phyloP scores from a whole-genome alignment of 2,888 invertebrate genomes.

The Podotricha telesiphe region DNA sequence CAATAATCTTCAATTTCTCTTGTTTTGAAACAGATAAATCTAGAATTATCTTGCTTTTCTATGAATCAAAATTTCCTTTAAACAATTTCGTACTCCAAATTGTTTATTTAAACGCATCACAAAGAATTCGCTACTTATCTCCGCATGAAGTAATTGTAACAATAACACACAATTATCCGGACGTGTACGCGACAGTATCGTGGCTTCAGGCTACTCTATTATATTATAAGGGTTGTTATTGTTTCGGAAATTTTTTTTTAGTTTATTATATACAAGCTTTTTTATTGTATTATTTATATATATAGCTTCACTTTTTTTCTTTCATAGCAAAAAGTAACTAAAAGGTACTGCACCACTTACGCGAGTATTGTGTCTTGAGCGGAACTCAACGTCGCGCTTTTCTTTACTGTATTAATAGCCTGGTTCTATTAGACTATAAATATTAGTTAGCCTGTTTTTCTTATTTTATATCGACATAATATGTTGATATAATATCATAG shows the following conservation, averaged over 20 bases:
- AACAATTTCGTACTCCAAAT: neutral
- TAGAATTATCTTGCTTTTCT: neutral
- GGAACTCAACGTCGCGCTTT: too few relatives aligned
- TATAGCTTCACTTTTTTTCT: neutral
- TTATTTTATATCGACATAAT: too few relatives aligned
- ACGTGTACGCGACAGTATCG: conserved; percentile 7
- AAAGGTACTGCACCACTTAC: too few relatives aligned
- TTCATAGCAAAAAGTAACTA: too few relatives aligned
- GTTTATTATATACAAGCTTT: neutral
- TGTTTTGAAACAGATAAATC: too few relatives aligned
- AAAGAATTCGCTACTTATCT: conserved; percentile 18
- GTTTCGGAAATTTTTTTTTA: conserved; percentile 1
- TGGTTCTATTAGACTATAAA: too few relatives aligned
- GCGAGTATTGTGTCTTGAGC: too few relatives aligned
- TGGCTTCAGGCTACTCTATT: conserved; percentile 17
- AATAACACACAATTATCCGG: conserved; percentile 4
- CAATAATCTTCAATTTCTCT: too few relatives aligned
- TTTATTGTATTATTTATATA: neutral
- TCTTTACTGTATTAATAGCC: too few relatives aligned
- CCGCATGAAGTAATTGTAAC: conserved; percentile 14
- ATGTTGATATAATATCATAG: too few relatives aligned
- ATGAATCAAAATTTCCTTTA: neutral
- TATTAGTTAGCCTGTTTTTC: too few relatives aligned
- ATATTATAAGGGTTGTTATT: conserved; percentile 14
- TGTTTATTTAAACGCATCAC: conserved; percentile 14